These are phyloP conservation scores for Thalpophila matura DNA, from an alignment of 2,888 invertebrate species.

Conservation along the genomic window DNA sequence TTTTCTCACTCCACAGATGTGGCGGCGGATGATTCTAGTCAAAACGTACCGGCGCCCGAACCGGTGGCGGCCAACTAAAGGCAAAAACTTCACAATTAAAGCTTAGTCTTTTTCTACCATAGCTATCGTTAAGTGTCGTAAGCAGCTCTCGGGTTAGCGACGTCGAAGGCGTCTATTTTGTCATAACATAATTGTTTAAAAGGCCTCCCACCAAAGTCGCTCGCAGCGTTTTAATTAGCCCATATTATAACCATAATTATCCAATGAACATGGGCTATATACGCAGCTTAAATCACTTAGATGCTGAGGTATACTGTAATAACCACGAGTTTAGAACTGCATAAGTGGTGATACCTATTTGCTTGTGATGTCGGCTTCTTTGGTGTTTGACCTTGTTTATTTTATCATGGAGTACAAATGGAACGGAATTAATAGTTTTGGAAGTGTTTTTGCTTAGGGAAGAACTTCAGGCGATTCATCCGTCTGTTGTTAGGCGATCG, in stretches of 20 bases:
- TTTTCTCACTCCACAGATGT: slow-evolving; percentile 69
- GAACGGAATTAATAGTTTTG: background rate
- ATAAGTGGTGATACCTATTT: too few relatives aligned
- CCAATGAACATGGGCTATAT: too few relatives aligned
- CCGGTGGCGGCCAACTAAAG: slow-evolving; percentile 80
- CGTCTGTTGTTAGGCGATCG: slow-evolving; percentile 19
- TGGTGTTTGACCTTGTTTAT: slow-evolving; percentile 15
- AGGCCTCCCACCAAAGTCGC: slow-evolving; percentile 14
- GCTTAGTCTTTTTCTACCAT: slow-evolving; percentile 82
- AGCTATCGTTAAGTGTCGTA: slow-evolving; percentile 65
- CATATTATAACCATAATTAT: too few relatives aligned
- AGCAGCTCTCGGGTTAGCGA: slow-evolving; percentile 68
- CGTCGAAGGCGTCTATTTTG: slow-evolving; percentile 37
- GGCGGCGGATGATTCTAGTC: slow-evolving; percentile 77
- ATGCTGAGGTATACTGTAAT: too few relatives aligned
- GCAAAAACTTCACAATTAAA: slow-evolving; percentile 61
- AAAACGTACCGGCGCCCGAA: slow-evolving; percentile 69
- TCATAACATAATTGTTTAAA: slow-evolving; percentile 8
- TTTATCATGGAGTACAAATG: slow-evolving; percentile 8
- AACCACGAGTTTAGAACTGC: too few relatives aligned
- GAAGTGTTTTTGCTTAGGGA: slow-evolving; percentile 36
- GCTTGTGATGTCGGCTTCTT: slow-evolving; percentile 19
- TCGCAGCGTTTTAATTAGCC: too few relatives aligned
- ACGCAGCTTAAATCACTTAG: too few relatives aligned
- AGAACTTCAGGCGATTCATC: slow-evolving; percentile 39